A percentile compares a stretch with the other conserved stretches of the same genome.
Evolutionary conservation across 92 coral and sea anemone genomes (phyloP).

Genomic region (Epizoanthus ramosus): DNA sequence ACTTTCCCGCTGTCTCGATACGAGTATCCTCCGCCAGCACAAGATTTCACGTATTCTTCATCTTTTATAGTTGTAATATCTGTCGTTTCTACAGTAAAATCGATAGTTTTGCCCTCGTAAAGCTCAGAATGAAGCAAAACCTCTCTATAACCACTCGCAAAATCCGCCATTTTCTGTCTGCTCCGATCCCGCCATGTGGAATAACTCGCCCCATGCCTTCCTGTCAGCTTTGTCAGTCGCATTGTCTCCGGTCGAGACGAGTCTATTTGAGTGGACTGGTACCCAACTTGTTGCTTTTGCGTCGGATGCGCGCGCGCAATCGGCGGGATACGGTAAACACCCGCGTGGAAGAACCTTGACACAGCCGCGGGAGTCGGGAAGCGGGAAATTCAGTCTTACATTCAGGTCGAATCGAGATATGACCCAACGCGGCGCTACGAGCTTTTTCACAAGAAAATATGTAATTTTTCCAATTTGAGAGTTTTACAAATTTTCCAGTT

Average conservation of each 20-base stretch:
- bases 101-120: conserved; percentile 54
- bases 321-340: too few relatives aligned
- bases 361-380: too few relatives aligned
- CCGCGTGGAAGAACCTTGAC: too few relatives aligned
- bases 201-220: background rate
- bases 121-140: conserved; percentile 68
- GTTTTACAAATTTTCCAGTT: too few relatives aligned
- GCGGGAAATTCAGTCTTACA: too few relatives aligned
- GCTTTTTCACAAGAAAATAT: too few relatives aligned
- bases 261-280: background rate
- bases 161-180: conserved; percentile 86
- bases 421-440: too few relatives aligned
- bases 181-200: conserved; percentile 67
- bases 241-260: background rate
- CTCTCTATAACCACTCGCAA: conserved; percentile 73
- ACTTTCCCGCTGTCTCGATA: conserved; percentile 69
- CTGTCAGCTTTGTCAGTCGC: background rate
- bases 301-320: too few relatives aligned
- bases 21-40: conserved; percentile 87
- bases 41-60: conserved; percentile 72
- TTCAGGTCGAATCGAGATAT: too few relatives aligned
- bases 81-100: conserved; percentile 70
- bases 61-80: conserved; percentile 77
- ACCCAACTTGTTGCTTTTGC: too few relatives aligned
- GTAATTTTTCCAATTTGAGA: too few relatives aligned